Percentiles rank a stretch among this genome's conserved stretches.
phyloP scores from a whole-genome alignment of 2,888 invertebrate species.

The Ormyrus rosae region DNA sequence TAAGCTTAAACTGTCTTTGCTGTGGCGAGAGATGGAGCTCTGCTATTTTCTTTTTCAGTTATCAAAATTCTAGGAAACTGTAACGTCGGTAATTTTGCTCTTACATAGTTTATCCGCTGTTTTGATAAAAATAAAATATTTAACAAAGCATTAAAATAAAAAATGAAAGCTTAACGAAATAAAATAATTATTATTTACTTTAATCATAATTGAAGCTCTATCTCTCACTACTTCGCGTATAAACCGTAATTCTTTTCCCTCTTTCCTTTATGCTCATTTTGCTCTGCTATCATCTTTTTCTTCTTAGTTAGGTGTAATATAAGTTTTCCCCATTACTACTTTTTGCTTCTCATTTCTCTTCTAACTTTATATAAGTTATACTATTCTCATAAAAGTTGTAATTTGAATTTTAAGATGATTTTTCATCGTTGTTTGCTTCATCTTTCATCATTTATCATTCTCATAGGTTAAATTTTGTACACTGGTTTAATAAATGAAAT shows the following conservation, averaged over 20 bases:
- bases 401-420: neutral
- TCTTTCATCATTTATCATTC: constrained; percentile 3
- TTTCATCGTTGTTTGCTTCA: neutral
- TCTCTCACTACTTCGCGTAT: constrained; percentile 34
- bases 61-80: neutral
- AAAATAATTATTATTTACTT: neutral
- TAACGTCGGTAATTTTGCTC: too few relatives aligned
- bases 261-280: constrained; percentile 24
- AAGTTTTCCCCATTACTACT: neutral
- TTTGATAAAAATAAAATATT: too few relatives aligned
- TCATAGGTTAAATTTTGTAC: neutral
- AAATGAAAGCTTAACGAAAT: too few relatives aligned
- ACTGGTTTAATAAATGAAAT: neutral
- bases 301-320: constrained; percentile 18
- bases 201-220: neutral
- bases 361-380: neutral
- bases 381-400: constrained; percentile 9
- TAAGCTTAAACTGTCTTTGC: constrained; percentile 74
- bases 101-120: too few relatives aligned
- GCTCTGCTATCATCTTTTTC: constrained; percentile 35
- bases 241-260: constrained; percentile 27
- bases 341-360: constrained; percentile 3
- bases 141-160: too few relatives aligned
- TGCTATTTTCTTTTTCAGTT: neutral
- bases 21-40: constrained; percentile 43